These are phyloP conservation scores for Choristoneura rosaceana DNA, from an alignment of 2,888 invertebrate species.

Conservation along the genomic window DNA sequence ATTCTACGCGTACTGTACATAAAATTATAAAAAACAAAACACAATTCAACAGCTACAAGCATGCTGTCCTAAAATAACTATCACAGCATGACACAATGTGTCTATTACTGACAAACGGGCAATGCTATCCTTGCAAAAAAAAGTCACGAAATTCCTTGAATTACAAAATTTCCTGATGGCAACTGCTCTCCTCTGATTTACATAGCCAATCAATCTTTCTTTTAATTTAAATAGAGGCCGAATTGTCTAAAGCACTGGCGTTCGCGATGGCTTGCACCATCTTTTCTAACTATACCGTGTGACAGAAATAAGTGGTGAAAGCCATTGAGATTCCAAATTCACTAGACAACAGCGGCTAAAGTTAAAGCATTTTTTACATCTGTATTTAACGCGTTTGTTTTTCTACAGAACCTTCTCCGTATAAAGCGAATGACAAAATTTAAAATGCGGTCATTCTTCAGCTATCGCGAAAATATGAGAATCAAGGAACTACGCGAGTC, in stretches of 20 bases:
- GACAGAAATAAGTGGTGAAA: too few relatives aligned
- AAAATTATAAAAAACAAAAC: constrained; percentile 39
- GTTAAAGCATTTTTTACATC: not conserved
- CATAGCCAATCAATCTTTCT: too few relatives aligned
- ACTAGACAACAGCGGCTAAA: not conserved
- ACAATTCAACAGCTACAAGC: constrained; percentile 27
- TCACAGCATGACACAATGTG: constrained; percentile 37
- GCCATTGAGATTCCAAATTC: too few relatives aligned
- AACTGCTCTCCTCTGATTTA: not conserved
- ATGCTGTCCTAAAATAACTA: constrained; percentile 35
- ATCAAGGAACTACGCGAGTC: not conserved
- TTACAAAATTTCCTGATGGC: not conserved
- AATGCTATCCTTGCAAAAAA: constrained; percentile 16
- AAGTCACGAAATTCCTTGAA: constrained; percentile 4
- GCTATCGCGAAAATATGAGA: not conserved
- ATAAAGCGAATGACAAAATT: not conserved
- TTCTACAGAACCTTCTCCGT: too few relatives aligned
- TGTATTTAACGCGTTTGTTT: too few relatives aligned
- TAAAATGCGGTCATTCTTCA: not conserved
- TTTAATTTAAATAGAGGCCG: not conserved
- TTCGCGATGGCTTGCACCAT: too few relatives aligned
- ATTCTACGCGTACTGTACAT: constrained; percentile 50
- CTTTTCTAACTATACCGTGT: too few relatives aligned
- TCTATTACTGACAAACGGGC: constrained; percentile 30
- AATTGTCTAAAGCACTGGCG: too few relatives aligned